Evolutionary conservation across 2,888 invertebrate species (phyloP).

Genomic region (Diplazon laetatorius): DNA sequence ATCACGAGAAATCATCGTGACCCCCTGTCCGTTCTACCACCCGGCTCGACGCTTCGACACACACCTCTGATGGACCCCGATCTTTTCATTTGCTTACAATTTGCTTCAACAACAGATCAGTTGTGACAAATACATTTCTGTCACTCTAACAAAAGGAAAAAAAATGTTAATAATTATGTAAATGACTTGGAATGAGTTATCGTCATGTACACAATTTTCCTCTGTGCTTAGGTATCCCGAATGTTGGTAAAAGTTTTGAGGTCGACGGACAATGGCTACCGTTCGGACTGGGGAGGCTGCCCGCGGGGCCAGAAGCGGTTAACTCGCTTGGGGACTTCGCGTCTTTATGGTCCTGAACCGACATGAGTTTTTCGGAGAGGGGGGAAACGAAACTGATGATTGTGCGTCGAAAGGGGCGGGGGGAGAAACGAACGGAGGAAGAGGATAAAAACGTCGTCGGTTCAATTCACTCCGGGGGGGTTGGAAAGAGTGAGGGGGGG

Average conservation of each 20-base stretch:
- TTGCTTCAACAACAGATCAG: too few species aligned
- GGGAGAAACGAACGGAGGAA: not conserved
- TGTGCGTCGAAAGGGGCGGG: not conserved
- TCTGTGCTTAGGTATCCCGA: constrained; percentile 16
- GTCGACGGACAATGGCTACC: constrained; percentile 32
- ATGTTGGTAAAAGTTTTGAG: constrained; percentile 32
- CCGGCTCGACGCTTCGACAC: constrained; percentile 52
- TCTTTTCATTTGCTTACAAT: constrained; percentile 52
- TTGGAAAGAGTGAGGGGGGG: not conserved
- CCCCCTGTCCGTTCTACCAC: constrained; percentile 19
- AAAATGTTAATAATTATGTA: constrained; percentile 59
- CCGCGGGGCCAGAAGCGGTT: not conserved
- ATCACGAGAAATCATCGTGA: constrained; percentile 28
- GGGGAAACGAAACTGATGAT: constrained; percentile 3
- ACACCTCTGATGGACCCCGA: constrained; percentile 61
- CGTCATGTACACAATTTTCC: constrained; percentile 24
- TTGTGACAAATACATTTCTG: too few species aligned
- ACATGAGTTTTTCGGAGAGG: not conserved
- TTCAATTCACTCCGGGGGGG: constrained; percentile 20
- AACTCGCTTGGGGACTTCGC: constrained; percentile 7
- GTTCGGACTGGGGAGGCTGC: not conserved
- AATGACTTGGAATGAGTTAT: constrained; percentile 34
- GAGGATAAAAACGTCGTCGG: constrained; percentile 23
- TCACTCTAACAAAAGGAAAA: too few species aligned
- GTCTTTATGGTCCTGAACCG: not conserved